These are phyloP conservation scores for Temnothorax ravouxi DNA, from an alignment of 2,888 invertebrate genomes.

Conservation along the genomic window DNA sequence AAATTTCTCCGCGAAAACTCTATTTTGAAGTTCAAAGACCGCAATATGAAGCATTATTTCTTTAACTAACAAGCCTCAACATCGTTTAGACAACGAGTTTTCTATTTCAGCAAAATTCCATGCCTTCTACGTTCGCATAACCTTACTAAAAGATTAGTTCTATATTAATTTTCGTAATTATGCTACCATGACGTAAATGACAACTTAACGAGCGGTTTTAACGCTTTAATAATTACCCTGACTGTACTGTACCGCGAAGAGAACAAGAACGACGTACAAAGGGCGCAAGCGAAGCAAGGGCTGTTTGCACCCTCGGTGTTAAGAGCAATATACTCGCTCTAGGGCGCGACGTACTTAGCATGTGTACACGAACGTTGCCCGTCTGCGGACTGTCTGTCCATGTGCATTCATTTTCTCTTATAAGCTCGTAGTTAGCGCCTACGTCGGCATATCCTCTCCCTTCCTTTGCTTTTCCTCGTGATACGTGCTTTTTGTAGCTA, in stretches of 20 bases:
- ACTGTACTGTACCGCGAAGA: conserved; percentile 73
- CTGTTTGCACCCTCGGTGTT: conserved; percentile 84
- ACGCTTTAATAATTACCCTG: conserved; percentile 84
- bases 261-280: conserved; percentile 32
- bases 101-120: background rate
- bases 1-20: background rate
- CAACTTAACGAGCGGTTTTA: conserved; percentile 81
- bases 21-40: background rate
- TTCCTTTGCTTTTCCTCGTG: background rate
- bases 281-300: conserved; percentile 71
- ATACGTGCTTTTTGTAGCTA: conserved; percentile 20
- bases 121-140: background rate
- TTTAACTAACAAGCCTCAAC: background rate
- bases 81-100: background rate
- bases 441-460: background rate
- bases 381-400: conserved; percentile 65
- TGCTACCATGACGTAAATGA: conserved; percentile 34
- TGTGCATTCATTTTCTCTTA: conserved; percentile 67
- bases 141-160: background rate
- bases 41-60: background rate
- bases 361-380: conserved; percentile 64
- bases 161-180: conserved; percentile 31
- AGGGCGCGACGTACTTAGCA: conserved; percentile 70
- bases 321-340: conserved; percentile 82
- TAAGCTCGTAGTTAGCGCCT: background rate